A percentile compares a stretch with the other conserved stretches of the same genome.
Evolutionary conservation across 2,113 vertebrate genomes (phyloP).

Genomic region (Oreochromis niloticus): DNA sequence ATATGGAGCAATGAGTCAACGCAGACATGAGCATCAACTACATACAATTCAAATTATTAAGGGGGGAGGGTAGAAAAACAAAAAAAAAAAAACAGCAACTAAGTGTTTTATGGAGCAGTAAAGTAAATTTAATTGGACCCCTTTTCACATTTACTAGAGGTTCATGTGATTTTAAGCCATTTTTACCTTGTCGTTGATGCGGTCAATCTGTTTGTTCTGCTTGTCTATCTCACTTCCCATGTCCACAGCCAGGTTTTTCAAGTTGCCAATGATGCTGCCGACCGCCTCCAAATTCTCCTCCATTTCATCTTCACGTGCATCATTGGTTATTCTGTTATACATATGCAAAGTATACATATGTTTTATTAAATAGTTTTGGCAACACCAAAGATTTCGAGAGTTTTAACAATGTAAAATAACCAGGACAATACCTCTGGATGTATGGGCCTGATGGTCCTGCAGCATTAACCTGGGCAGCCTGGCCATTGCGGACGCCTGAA

Average conservation of each 20-base stretch:
- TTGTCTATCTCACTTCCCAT: constrained; percentile 93
- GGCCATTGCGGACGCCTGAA: constrained; percentile 65
- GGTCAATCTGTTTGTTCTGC: constrained; percentile 86
- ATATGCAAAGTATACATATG: background rate
- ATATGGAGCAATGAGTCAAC: background rate
- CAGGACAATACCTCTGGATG: constrained; percentile 73
- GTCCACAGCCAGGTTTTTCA: constrained; percentile 88
- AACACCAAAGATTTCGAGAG: background rate
- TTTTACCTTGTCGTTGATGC: constrained; percentile 83
- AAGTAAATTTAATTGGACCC: background rate
- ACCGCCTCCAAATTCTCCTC: constrained; percentile 92
- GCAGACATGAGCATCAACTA: background rate
- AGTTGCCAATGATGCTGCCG: constrained; percentile 86
- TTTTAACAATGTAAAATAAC: background rate
- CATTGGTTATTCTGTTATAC: constrained; percentile 83
- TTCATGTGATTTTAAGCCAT: background rate
- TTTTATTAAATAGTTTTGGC: background rate
- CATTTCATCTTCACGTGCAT: constrained; percentile 96
- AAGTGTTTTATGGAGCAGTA: background rate
- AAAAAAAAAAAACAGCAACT: rapidly evolving
- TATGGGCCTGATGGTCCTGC: constrained; percentile 71
- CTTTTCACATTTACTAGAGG: background rate
- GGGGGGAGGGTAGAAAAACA: background rate
- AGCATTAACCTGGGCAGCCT: constrained; percentile 37
- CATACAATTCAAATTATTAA: background rate